phyloP scores from a whole-genome alignment of 1,140 invertebrate genomes.

The Pseudomyrmex flavicornis region DNA sequence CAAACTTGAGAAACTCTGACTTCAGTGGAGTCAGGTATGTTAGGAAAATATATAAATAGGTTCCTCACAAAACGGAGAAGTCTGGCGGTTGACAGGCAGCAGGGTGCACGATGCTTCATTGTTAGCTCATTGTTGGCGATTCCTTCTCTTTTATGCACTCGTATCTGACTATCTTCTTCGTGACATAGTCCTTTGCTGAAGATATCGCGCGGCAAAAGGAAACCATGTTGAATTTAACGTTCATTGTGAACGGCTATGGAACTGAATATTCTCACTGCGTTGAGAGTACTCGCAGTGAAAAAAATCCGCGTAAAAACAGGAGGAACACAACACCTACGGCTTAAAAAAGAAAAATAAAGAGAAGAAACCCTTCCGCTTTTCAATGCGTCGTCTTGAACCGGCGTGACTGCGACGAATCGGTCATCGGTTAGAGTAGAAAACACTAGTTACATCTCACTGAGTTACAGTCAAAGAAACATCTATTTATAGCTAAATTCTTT shows the following conservation, averaged over 20 bases:
- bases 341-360: background rate
- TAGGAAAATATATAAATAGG: slow-evolving; percentile 75
- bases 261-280: slow-evolving; percentile 67
- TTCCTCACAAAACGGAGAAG: slow-evolving; percentile 71
- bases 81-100: slow-evolving; percentile 67
- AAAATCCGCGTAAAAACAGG: slow-evolving; percentile 7
- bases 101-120: slow-evolving; percentile 72
- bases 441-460: slow-evolving; percentile 20
- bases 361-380: slow-evolving; percentile 38
- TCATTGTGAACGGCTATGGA: slow-evolving; percentile 65
- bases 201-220: slow-evolving; percentile 29
- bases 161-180: slow-evolving; percentile 62
- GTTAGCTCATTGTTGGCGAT: slow-evolving; percentile 78
- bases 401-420: slow-evolving; percentile 64
- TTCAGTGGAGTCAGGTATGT: slow-evolving; percentile 71
- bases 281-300: slow-evolving; percentile 46
- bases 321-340: slow-evolving; percentile 30
- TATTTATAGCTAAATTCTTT: too few relatives aligned
- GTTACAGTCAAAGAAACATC: background rate
- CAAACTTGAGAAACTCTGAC: slow-evolving; percentile 72
- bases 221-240: slow-evolving; percentile 68
- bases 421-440: slow-evolving; percentile 4
- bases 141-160: slow-evolving; percentile 69
- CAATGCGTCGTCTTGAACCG: slow-evolving; percentile 16
- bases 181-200: slow-evolving; percentile 14